Evolutionary conservation across 2,888 invertebrate genomes (phyloP), one percentile per base, ranked within the genome.

Genomic region (Scaptomyza polygonia): DNA sequence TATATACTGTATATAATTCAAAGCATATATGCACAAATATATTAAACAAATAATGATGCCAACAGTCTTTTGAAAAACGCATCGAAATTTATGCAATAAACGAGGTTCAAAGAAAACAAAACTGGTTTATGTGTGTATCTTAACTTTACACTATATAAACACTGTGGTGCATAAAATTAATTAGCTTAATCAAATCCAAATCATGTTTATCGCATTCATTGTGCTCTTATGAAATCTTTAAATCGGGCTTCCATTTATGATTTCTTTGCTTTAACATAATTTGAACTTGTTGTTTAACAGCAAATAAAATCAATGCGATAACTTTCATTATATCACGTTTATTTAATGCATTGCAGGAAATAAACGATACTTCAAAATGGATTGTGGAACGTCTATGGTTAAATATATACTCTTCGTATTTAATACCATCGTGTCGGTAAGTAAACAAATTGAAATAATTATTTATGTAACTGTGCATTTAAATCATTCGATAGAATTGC

Each of bases 341-440:
- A 9, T 54, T 68, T 40, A 11, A 34, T 67, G 4, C 25, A 42
- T 59, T 51, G 25, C 58, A 57, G 67, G 40, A 55, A 66, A 29
- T 36, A 7, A 43, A 51, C 27, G 36, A 16, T 32, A 8, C 18
- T 29, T 18, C 92, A 93, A 92, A 89, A 94, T 94, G 94, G 93
- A 94, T 93, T 95, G 94, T 92, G 95, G 95, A 90, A 95, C 95
- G 92, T 94, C 95, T 92, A 94, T 95, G 92, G 94, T 96, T 91
- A 96, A 96, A 93, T 96, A 96, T 92, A 93, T 96, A 86, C 94
- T 96, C 88, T 96, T 96, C 91, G 93, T 95, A 92, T 95, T 96
- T 93, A 96, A 96, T 91, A 92, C 96, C 81, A 83, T 96, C 68
- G 95, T 95, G 89, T 95, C 95, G 93, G 96, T 96, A 92, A 95